Conservation (phyloP, 2,888 invertebrate genomes). For the Drosophila stalkeri region DNA sequence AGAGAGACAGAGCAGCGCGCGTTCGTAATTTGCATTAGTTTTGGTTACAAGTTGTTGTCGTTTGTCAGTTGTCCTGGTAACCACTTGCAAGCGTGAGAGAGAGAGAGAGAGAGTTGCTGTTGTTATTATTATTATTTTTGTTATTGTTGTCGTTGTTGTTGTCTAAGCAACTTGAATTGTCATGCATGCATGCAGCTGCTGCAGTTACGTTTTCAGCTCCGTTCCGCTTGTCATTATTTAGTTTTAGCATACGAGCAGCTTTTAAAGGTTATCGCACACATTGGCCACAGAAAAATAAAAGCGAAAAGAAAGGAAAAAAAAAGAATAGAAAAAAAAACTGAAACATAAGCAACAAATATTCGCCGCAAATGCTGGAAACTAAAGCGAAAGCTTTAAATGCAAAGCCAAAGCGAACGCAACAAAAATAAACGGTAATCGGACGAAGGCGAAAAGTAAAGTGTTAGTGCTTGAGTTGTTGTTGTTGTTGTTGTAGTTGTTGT, state of each 20-base stretch:
- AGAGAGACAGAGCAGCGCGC: constrained; percentile 11
- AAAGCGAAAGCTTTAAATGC: constrained; percentile 55
- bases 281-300: constrained; percentile 42
- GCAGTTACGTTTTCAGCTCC: constrained; percentile 34
- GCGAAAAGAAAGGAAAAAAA: constrained; percentile 12
- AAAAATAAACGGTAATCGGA: constrained; percentile 39
- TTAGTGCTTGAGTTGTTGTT: constrained; percentile 9
- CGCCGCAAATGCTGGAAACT: constrained; percentile 36
- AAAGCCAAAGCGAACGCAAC: constrained; percentile 42
- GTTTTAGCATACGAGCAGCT: constrained; percentile 74
- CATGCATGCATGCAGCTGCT: constrained; percentile 28
- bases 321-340: background rate
- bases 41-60: constrained; percentile 72
- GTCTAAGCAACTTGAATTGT: constrained; percentile 67
- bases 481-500: constrained; percentile 10
- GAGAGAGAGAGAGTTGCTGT: constrained; percentile 26
- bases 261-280: constrained; percentile 74
- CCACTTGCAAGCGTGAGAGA: constrained; percentile 25
- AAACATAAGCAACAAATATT: constrained; percentile 26
- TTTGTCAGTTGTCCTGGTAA: constrained; percentile 71
- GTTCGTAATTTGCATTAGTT: constrained; percentile 69
- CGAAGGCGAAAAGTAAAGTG: constrained; percentile 37
- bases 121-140: background rate
- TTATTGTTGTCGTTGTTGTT: constrained; percentile 36
- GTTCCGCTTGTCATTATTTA: constrained; percentile 66